Base-by-base conservation (phyloP, 1,140 invertebrate species). In the Cataglyphis hispanica region DNA sequence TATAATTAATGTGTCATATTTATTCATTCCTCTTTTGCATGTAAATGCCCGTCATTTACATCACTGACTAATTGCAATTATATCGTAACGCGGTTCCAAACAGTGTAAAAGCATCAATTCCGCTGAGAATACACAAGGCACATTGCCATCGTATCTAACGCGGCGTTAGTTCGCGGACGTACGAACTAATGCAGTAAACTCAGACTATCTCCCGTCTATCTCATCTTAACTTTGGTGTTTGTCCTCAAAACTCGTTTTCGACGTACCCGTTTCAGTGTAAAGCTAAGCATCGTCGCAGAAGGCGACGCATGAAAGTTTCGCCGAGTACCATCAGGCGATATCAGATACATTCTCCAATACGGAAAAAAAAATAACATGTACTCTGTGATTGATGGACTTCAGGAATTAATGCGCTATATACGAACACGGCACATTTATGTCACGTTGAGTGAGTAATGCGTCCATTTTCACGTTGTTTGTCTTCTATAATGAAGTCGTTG, bases 151-250 rank as follows among this genome's bases (percentile, higher is more conserved):
- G 78, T 72, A 83, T 83, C 67, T 56, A 34, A 34, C 19, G 37
- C 25, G 53, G 25, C 34, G 46, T 50, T 50, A 53, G 37, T 34
- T 34, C 63, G 63, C 76, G 43, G 16, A 50, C 67, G 67, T 43
- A 74, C 53, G 19, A 60, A 83, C 78, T 74, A 83, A 83, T 75
- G 64, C 60, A 84, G 81, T 76, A 77, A 77, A 84, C 81, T 76
- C 81, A 77, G 74, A 77, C 58, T 84, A 84, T 84, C 74, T 75
- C 16, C 58, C 60, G 72, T 77, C 81, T 84, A 77, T 84, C 74
- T 84, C 74, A 75, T 84, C 81, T 40, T 84, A 84, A 84, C 81
- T 84, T 84, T 56, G 72, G 72, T 84, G 46, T 84, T 84, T 84
- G 81, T 84, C 60, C 72, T 84, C 58, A 84, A 64, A 84, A 84